Conservation (phyloP, 2,797 vertebrate genomes). For the Netta rufina region DNA sequence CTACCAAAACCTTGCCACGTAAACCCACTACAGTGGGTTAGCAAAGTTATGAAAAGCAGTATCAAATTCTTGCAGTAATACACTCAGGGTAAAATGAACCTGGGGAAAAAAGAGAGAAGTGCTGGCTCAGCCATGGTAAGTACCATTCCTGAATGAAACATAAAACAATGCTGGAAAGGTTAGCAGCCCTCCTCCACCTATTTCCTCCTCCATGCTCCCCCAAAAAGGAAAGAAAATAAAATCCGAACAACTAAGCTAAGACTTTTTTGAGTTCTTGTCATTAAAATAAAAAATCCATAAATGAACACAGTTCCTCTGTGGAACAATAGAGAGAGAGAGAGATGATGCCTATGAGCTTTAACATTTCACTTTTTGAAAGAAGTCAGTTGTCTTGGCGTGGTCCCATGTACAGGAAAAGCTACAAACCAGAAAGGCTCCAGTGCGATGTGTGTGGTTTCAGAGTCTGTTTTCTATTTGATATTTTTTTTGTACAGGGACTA, state of each 20-base stretch:
- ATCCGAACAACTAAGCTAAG: not conserved
- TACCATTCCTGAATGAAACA: not conserved
- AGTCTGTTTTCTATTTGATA: not conserved
- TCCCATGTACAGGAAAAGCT: not conserved
- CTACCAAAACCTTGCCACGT: too few species aligned
- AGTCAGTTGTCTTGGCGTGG: not conserved
- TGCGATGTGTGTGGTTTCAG: not conserved
- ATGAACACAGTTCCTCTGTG: not conserved
- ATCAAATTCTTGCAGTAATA: not conserved
- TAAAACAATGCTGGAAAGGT: not conserved
- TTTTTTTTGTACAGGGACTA: accelerated
- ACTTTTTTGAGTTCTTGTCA: not conserved
- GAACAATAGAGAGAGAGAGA: not conserved
- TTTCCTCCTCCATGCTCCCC: not conserved
- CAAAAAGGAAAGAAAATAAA: not conserved
- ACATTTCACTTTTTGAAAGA: not conserved
- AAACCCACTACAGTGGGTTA: not conserved
- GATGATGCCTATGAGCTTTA: not conserved
- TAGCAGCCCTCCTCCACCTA: not conserved
- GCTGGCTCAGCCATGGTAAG: not conserved
- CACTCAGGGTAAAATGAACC: not conserved
- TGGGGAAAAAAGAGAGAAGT: not conserved
- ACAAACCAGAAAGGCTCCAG: not conserved
- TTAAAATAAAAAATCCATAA: not conserved
- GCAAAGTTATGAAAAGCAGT: not conserved